A percentile compares a stretch with the other conserved stretches of the same genome.
These are phyloP conservation scores for Crypturellus undulatus DNA, from an alignment of 2,113 vertebrate genomes.

Conservation along the genomic window DNA sequence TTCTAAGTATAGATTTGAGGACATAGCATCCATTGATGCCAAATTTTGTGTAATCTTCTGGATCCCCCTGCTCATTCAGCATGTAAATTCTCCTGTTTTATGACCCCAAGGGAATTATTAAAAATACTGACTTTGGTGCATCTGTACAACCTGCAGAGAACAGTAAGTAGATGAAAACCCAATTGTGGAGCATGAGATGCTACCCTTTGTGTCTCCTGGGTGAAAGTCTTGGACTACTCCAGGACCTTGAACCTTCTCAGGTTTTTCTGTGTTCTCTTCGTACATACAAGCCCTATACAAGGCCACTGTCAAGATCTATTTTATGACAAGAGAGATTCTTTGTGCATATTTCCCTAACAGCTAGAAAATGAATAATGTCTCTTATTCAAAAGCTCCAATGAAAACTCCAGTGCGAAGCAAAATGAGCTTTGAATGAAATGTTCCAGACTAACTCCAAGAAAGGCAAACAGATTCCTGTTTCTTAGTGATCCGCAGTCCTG, in stretches of 20 bases:
- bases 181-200: background rate
- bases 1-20: background rate
- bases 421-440: background rate
- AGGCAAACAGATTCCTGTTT: background rate
- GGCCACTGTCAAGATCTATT: background rate
- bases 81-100: background rate
- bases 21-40: background rate
- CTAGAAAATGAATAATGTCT: background rate
- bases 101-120: background rate
- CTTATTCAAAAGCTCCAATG: background rate
- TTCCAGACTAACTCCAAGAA: background rate
- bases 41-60: background rate
- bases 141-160: background rate
- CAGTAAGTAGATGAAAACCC: background rate
- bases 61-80: background rate
- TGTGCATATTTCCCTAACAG: background rate
- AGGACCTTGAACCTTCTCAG: background rate
- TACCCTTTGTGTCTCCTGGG: background rate
- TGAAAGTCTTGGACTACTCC: background rate
- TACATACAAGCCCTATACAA: background rate
- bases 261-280: background rate
- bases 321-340: background rate
- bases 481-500: background rate
- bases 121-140: background rate
- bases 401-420: background rate